Conservation (phyloP, 2,888 invertebrate genomes). For the Agrochola macilenta region DNA sequence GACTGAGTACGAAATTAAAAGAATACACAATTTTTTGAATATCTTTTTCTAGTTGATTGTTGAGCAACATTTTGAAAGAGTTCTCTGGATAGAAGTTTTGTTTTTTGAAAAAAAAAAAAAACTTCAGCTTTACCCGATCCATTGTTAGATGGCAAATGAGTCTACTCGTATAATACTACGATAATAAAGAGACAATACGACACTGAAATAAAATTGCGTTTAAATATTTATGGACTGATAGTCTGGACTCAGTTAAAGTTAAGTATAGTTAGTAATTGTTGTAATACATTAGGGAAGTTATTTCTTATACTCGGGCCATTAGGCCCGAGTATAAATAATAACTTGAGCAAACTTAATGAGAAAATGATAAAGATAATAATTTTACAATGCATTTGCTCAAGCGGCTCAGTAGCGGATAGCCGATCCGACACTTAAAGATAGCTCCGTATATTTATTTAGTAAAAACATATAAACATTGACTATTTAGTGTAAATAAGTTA, state of each 20-base stretch:
- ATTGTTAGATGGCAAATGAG: not conserved
- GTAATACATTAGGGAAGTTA: not conserved
- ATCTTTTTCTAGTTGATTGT: conserved; percentile 4
- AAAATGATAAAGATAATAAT: no score
- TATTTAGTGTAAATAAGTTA: no score
- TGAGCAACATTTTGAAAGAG: not conserved
- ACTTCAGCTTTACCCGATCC: not conserved
- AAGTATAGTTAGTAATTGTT: not conserved
- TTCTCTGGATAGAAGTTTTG: not conserved
- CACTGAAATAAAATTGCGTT: not conserved
- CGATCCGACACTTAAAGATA: no score
- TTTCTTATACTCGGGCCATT: no score
- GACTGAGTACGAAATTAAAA: conserved; percentile 7
- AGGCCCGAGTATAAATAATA: no score
- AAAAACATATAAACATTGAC: no score
- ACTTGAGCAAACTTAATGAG: no score
- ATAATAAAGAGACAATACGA: not conserved
- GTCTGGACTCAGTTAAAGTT: not conserved
- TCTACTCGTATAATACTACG: not conserved
- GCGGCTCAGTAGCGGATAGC: no score
- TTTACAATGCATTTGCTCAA: no score
- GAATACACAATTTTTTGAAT: not conserved
- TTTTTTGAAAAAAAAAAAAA: not conserved
- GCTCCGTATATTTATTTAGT: no score
- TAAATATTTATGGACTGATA: not conserved